Conservation (phyloP, 1,140 invertebrate species). For the Leptopilina boulardi region DNA sequence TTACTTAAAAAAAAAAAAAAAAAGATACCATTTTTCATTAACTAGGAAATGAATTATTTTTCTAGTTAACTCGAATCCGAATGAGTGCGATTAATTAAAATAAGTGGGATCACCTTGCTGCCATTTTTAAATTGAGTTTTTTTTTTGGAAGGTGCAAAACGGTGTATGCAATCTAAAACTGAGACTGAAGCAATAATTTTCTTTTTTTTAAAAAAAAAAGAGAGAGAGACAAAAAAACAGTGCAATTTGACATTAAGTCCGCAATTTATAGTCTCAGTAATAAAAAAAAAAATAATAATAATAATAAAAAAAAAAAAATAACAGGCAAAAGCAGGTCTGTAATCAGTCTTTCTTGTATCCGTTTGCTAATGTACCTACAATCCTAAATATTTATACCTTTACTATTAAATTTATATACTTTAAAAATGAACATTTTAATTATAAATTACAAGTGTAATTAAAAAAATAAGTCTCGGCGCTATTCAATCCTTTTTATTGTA, state of each 20-base stretch:
- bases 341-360: constrained; percentile 22
- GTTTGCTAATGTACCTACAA: constrained; percentile 16
- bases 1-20: no score
- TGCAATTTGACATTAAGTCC: constrained; percentile 25
- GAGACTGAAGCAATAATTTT: constrained; percentile 30
- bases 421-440: background rate
- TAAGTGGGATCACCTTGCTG: constrained; percentile 16
- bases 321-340: background rate
- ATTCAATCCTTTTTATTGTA: background rate
- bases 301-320: background rate
- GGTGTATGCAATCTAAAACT: constrained; percentile 21
- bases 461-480: background rate
- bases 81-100: constrained; percentile 10
- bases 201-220: background rate
- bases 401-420: constrained; percentile 25
- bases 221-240: constrained; percentile 16
- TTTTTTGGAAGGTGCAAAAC: background rate
- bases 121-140: constrained; percentile 20
- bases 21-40: constrained; percentile 8
- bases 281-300: background rate
- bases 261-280: constrained; percentile 19
- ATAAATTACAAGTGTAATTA: constrained; percentile 11
- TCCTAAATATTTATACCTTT: constrained; percentile 2
- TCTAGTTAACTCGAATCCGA: constrained; percentile 10
- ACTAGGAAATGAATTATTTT: constrained; percentile 6